phyloP scores from a whole-genome alignment of 2,797 vertebrate genomes.

The Platyrinchus mystaceus region DNA sequence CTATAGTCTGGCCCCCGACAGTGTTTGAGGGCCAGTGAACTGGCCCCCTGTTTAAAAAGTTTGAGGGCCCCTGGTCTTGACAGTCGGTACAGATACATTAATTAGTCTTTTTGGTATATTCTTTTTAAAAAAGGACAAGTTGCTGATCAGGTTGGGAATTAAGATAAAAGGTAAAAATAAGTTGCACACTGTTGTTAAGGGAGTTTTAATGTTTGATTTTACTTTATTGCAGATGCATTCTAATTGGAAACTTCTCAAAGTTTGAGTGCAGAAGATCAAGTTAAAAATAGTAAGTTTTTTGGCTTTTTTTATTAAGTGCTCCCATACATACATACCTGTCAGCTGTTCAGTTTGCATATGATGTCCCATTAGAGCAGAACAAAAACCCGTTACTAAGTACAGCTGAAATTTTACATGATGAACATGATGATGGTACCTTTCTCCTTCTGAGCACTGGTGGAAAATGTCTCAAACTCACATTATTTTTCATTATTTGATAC shows the following conservation, averaged over 20 bases:
- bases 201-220: constrained; percentile 30
- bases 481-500: not conserved
- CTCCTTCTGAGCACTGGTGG: not conserved
- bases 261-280: not conserved
- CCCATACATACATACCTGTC: rapidly evolving
- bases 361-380: not conserved
- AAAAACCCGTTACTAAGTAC: rapidly evolving
- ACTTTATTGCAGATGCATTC: constrained; percentile 58
- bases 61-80: too few species aligned
- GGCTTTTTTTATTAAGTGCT: not conserved
- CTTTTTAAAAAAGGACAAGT: not conserved
- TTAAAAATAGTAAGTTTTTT: constrained; percentile 5
- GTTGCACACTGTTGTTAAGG: not conserved
- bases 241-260: constrained; percentile 10
- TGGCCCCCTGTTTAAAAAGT: too few species aligned
- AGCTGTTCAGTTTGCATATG: not conserved
- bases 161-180: not conserved
- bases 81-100: rapidly evolving
- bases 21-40: too few species aligned
- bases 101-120: not conserved
- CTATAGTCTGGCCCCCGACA: too few species aligned
- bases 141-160: not conserved
- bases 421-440: not conserved
- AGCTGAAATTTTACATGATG: not conserved
- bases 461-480: not conserved